Percentiles rank a stretch among this genome's conserved stretches.
Conservation (phyloP, 2,888 invertebrate genomes). For the Nycteola revayana region DNA sequence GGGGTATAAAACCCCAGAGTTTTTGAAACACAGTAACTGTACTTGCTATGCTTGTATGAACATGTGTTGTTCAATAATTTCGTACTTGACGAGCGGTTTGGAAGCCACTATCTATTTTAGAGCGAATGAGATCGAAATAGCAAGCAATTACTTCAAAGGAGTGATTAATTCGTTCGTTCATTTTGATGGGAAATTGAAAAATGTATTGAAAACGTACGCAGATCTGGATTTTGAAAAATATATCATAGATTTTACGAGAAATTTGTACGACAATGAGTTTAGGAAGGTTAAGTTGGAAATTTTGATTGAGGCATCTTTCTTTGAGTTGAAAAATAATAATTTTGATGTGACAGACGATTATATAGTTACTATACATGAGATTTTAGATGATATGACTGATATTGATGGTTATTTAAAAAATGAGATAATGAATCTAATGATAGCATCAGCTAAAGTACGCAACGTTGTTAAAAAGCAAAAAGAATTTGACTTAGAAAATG, state of each 20-base stretch:
- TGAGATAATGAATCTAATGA: conserved; percentile 57
- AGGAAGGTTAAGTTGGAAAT: conserved; percentile 40
- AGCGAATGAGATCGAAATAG: conserved; percentile 51
- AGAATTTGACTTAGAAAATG: conserved; percentile 36
- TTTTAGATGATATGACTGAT: conserved; percentile 33
- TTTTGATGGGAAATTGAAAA: conserved; percentile 39
- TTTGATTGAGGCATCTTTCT: conserved; percentile 53
- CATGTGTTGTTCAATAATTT: conserved; percentile 37
- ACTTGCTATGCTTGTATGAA: conserved; percentile 50
- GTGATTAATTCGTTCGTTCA: conserved; percentile 33
- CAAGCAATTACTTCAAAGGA: conserved; percentile 59
- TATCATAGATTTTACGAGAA: conserved; percentile 38
- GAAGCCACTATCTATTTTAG: conserved; percentile 59
- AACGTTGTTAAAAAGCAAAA: conserved; percentile 25
- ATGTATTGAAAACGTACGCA: conserved; percentile 18
- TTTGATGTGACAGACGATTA: conserved; percentile 46
- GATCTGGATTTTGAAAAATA: conserved; percentile 34
- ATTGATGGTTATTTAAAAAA: conserved; percentile 41
- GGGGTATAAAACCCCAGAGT: conserved; percentile 45
- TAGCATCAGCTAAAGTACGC: conserved; percentile 45
- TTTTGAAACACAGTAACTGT: conserved; percentile 48
- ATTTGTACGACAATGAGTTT: conserved; percentile 32
- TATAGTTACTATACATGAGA: conserved; percentile 53
- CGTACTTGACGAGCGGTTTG: conserved; percentile 38
- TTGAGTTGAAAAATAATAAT: conserved; percentile 45